Conservation (phyloP, 2,113 vertebrate species). For the Periophthalmus modestus region DNA sequence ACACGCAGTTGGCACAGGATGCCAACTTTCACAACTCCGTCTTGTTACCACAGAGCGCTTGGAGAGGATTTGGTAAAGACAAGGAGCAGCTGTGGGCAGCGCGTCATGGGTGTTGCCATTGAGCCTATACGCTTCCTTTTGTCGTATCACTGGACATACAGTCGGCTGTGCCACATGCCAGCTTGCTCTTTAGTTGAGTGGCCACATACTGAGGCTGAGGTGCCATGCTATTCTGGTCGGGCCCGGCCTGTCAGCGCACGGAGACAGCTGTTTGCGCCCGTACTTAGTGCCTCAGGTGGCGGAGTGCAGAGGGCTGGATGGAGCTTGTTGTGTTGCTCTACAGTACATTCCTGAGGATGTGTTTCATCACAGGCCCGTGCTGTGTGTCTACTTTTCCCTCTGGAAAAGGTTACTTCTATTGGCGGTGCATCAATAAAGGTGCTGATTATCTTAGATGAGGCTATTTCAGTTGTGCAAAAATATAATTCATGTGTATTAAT, state of each 20-base stretch:
- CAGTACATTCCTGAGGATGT: slow-evolving; percentile 41
- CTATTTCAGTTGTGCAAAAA: neutral
- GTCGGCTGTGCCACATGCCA: neutral
- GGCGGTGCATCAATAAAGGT: neutral
- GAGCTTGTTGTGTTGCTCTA: slow-evolving; percentile 31
- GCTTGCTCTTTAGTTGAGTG: neutral
- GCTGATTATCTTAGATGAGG: neutral
- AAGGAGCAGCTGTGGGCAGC: slow-evolving; percentile 3
- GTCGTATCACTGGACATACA: neutral
- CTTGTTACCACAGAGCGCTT: neutral
- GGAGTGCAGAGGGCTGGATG: neutral
- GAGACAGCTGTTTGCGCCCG: slow-evolving; percentile 22
- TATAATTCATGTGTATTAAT: neutral
- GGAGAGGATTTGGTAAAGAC: slow-evolving; percentile 1
- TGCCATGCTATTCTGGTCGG: slow-evolving; percentile 25
- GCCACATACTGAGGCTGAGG: neutral
- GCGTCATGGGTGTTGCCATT: slow-evolving; percentile 7
- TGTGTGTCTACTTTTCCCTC: slow-evolving; percentile 9
- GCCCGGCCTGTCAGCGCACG: slow-evolving; percentile 22
- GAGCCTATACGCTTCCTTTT: neutral
- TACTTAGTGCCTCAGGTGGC: slow-evolving; percentile 7
- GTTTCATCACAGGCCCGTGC: slow-evolving; percentile 12
- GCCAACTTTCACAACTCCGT: slow-evolving; percentile 11
- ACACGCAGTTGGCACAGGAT: neutral
- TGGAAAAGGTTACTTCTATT: neutral